Conservation (phyloP, 1,140 invertebrate species). For the Pristionchus pacificus region DNA sequence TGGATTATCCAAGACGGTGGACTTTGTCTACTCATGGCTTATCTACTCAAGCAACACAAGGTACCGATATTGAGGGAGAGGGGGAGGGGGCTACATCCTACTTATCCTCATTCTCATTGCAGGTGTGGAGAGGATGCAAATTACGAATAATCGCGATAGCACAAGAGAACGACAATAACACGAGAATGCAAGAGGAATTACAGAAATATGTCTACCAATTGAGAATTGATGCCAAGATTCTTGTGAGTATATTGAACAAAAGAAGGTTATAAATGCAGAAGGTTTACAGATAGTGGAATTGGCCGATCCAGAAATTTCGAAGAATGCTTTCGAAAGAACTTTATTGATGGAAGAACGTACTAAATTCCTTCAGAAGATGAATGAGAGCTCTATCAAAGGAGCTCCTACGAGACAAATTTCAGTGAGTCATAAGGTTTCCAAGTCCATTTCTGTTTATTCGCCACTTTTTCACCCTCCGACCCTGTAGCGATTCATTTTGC, state of each 20-base stretch:
- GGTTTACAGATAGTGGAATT: conserved; percentile 43
- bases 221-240: conserved; percentile 85
- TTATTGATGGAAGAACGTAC: conserved; percentile 98
- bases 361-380: conserved; percentile 72
- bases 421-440: too few species aligned
- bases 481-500: too few species aligned
- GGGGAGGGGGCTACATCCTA: conserved; percentile 1
- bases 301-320: conserved; percentile 86
- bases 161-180: conserved; percentile 96
- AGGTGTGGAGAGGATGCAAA: conserved; percentile 89
- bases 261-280: neutral
- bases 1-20: conserved; percentile 77
- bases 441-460: too few species aligned
- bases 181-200: conserved; percentile 98
- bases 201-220: conserved; percentile 95
- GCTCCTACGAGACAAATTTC: neutral
- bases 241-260: conserved; percentile 32
- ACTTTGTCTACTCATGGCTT: conserved; percentile 90
- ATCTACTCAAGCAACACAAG: conserved; percentile 84
- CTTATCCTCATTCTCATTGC: too few species aligned
- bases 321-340: conserved; percentile 95
- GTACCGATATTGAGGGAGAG: conserved; percentile 27
- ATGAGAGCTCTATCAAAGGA: conserved; percentile 61
- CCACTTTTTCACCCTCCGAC: too few species aligned
- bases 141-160: conserved; percentile 97